Evolutionary conservation across 1,140 invertebrate genomes (phyloP), one percentile per base, ranked within the genome.

Genomic region (Sarcophaga peregrina): DNA sequence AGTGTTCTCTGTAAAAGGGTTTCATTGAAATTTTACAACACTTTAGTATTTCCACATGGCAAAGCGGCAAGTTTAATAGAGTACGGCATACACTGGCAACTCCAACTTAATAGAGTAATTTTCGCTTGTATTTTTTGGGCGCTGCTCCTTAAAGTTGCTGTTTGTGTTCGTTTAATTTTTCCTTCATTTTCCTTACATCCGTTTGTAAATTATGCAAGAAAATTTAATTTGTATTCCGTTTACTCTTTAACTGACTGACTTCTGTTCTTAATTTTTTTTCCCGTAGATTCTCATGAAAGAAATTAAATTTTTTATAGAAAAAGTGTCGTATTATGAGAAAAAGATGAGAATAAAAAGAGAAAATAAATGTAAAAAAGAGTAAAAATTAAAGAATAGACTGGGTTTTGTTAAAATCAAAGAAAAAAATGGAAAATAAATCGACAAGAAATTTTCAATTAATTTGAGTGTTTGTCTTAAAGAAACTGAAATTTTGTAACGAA

Each of bases 141-240:
- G 54, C 54, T 62, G 11, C 54, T 4, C 13, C n/a, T 58, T n/a
- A 37, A 37, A 58, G 13, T 58, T 58, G 15, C n/a, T 58, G 10
- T 58, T n/a, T n/a, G 11, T 58, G 15, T 58, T 58, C n/a, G 15
- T 20, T n/a, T 20, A 68, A 20, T 20, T 68, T 68, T 68, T 68
- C 20, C 20, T 68, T 37, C 25, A 37, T 20, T 68, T 68, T 68
- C 17, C 17, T 68, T 20, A 68, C 17, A 20, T 68, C 62, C 62
- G 62, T 68, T 68, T 68, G n/a, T 68, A 68, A 68, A 68, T 68
- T 68, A 68, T 68, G 62, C 62, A 20, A 20, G 62, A 68, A 68
- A 68, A 68, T 68, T 68, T 20, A 68, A 68, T 68, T 68, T 68
- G 62, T 68, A 9, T 20, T 68, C n/a, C 20, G 62, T 68, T 68